A percentile compares a stretch with the other conserved stretches of the same genome.
Conservation (phyloP, 2,888 invertebrate genomes). For the Conus canariensis region DNA sequence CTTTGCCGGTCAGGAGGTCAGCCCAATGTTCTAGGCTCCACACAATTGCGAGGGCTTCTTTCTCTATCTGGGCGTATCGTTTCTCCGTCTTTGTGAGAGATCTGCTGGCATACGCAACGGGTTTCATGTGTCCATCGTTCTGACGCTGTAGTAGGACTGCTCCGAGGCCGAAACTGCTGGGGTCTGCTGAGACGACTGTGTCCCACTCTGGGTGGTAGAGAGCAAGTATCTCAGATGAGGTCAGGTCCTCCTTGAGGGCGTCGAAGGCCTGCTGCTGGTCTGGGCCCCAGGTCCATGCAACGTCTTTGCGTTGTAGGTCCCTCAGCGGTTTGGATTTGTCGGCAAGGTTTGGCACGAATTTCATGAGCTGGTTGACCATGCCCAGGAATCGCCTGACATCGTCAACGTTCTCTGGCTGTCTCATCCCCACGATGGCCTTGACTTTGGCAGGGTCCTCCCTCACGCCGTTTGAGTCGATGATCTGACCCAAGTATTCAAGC, state of each 20-base stretch:
- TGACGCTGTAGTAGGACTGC: constrained; percentile 15
- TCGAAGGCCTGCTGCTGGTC: background rate
- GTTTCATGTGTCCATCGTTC: background rate
- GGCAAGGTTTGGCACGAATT: constrained; percentile 29
- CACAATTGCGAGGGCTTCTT: background rate
- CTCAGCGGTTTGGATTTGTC: constrained; percentile 16
- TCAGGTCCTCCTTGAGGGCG: background rate
- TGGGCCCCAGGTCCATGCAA: constrained; percentile 12
- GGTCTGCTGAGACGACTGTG: constrained; percentile 23
- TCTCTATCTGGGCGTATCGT: background rate
- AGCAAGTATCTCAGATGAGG: background rate
- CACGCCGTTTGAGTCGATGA: constrained; percentile 82
- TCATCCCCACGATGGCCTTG: constrained; percentile 53
- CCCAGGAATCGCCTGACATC: constrained; percentile 31
- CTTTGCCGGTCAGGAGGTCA: background rate
- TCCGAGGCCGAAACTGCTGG: background rate
- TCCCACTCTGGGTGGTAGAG: background rate
- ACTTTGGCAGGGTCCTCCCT: constrained; percentile 80
- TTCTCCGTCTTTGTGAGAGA: constrained; percentile 2
- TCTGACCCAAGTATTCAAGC: constrained; percentile 30
- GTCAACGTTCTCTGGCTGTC: background rate
- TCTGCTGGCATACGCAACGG: background rate
- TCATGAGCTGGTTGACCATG: constrained; percentile 39
- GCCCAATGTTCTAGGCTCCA: constrained; percentile 17
- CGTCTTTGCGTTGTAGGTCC: constrained; percentile 9